Evolutionary conservation across 2,888 invertebrate genomes (phyloP), one percentile per base, ranked within the genome.

Genomic region (Trileptium ribeirensis): DNA sequence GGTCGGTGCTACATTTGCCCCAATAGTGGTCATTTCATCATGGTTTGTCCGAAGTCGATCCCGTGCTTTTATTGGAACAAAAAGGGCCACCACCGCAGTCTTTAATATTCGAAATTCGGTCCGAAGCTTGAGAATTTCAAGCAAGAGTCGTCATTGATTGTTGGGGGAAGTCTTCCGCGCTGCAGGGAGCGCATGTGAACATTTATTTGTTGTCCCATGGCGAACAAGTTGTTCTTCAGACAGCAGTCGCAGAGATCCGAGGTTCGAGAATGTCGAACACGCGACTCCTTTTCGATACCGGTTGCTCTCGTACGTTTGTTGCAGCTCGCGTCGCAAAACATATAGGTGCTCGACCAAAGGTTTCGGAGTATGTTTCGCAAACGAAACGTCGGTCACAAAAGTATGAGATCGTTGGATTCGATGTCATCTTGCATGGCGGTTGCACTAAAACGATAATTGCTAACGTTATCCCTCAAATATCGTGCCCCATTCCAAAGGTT

Each of bases 11-110:
- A 37, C 77, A 8, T n/a, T 29, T 75, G 77, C n/a, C 77, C 36
- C 34, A 39, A n/a, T 3, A 34, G 15, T 3, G 77, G 77, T 37
- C 77, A 75, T 38, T 37, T 39, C 3, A 8, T 38, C 3, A 75
- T 15, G 36, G 38, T 33, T 38, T 75, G 77, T 75, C 77, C 34
- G n/a, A 34, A n/a, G n/a, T 24, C n/a, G 15, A 34, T 24, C 8
- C 34, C 37, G 24, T 75, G 77, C 37, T 75, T 75, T 39, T 75
- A 75, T n/a, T 75, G 77, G 33, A 75, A 75, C 8, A 36, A 75
- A 39, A 33, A 29, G 34, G n/a, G 3, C n/a, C 77, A 75, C n/a
- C 77, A 75, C n/a, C 36, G 77, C 77, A 75, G 77, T 38, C 15
- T 75, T 24, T 75, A 36, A 29, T n/a, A 37, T 33, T n/a, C n/a